Base-by-base conservation (phyloP, 2,113 vertebrate species). In the Podarcis cretensis region DNA sequence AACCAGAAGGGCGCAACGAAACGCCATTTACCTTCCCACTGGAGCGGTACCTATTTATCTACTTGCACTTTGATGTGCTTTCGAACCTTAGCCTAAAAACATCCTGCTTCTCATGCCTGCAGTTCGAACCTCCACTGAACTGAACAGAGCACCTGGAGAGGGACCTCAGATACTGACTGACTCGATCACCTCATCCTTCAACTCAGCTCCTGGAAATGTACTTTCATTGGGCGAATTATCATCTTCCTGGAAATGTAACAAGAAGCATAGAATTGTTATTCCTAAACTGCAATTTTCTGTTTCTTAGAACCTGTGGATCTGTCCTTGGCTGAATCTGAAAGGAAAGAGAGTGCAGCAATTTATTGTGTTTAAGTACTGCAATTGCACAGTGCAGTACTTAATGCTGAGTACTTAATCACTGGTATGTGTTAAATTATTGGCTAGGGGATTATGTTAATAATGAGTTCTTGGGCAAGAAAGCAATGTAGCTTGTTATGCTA, bases 271-370 rank as follows among this genome's bases (percentile, higher is more conserved):
- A 83, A 83, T 21, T 40, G 65, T 68, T 83, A 20, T 25, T 65
- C 81, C 35, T 83, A 83, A 13, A 4, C 63, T 68, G 63, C 35
- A 83, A 83, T 40, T 68, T 30, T 78, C 23, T 68, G 35, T 40
- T 40, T 6, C 81, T 83, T 83, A 83, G 63, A 68, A 37, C 63
- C 35, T 37, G 32, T 68, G 35, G 23, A 25, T 83, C 63, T 83
- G 35, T 54, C 30, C 43, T 79, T 79, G 77, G 43, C 81, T 68
- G 63, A 83, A 37, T 83, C 35, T 66, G 65, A 83, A 83, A 37
- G 63, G 81, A 83, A 83, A 25, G 81, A 65, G 63, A 40, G 23
- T 66, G 63, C 81, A 83, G 81, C 81, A 68, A 83, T 83, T 68
- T 66, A 68, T 83, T 68, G 81, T 7, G 35, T 81, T 81, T 65